A percentile compares a stretch with the other conserved stretches of the same genome.
Evolutionary conservation across 2,888 invertebrate species (phyloP).

Genomic region (Digitonthophagus gazella): DNA sequence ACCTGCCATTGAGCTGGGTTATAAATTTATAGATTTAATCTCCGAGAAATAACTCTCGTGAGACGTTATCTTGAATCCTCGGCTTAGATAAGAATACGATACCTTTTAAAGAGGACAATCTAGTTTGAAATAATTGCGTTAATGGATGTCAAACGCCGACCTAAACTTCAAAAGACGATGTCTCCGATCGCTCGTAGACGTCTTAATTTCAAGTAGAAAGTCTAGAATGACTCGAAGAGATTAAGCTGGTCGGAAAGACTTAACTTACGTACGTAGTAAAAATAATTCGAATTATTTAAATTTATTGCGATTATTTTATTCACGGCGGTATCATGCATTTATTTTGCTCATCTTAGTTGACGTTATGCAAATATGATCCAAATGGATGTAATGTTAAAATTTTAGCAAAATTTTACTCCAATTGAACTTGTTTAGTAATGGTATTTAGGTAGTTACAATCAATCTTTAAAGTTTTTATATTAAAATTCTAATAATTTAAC

Average conservation of each 20-base stretch:
- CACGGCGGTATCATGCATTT: no score
- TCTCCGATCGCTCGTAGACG: background rate
- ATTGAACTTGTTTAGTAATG: no score
- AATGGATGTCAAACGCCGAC: background rate
- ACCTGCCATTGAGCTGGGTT: background rate
- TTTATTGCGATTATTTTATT: background rate
- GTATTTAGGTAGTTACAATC: no score
- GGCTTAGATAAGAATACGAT: background rate
- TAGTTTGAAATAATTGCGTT: background rate
- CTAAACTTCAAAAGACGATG: background rate
- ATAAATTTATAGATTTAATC: background rate
- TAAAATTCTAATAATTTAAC: no score
- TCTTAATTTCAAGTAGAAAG: background rate
- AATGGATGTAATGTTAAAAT: no score
- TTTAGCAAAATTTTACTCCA: no score
- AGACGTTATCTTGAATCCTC: background rate
- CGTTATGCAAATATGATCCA: no score
- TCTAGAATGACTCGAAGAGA: background rate
- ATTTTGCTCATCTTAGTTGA: no score
- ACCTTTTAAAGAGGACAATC: background rate
- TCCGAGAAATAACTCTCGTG: background rate
- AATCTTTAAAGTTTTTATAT: no score
- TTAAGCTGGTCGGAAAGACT: background rate
- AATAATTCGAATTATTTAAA: background rate
- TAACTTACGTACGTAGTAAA: background rate